Percentiles rank a stretch among this genome's conserved stretches.
Conservation (phyloP, 2,113 vertebrate species). For the Triplophysa siluroides region DNA sequence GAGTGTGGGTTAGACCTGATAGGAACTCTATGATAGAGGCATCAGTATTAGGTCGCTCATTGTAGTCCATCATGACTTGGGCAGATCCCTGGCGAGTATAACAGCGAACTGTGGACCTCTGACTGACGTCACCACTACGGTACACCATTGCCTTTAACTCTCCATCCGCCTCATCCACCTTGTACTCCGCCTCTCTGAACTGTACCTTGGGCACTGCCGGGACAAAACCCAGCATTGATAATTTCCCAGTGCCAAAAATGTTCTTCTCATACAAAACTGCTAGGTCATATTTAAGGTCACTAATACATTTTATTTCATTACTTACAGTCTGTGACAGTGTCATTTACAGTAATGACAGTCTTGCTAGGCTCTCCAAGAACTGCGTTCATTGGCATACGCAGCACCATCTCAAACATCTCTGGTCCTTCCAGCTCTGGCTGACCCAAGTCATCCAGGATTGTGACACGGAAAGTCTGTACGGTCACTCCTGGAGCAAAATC, state of each 20-base stretch:
- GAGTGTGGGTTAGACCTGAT: slow-evolving; percentile 65
- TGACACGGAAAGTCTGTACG: slow-evolving; percentile 80
- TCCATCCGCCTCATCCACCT: slow-evolving; percentile 76
- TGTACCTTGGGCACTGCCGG: slow-evolving; percentile 77
- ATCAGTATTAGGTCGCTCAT: slow-evolving; percentile 79
- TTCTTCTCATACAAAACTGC: neutral
- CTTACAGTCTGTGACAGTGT: slow-evolving; percentile 77
- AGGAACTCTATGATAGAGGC: slow-evolving; percentile 75
- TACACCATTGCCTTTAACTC: slow-evolving; percentile 70
- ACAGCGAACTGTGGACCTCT: slow-evolving; percentile 73
- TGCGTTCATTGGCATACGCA: slow-evolving; percentile 80
- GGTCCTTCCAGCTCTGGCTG: slow-evolving; percentile 81
- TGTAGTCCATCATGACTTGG: slow-evolving; percentile 81
- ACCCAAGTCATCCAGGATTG: slow-evolving; percentile 80
- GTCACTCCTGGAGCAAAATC: slow-evolving; percentile 82
- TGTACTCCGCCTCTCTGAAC: slow-evolving; percentile 75
- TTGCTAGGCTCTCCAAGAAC: slow-evolving; percentile 81
- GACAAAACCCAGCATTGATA: neutral
- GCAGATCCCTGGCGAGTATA: slow-evolving; percentile 82
- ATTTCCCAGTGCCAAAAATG: neutral
- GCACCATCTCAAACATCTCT: slow-evolving; percentile 81
- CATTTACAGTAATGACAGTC: slow-evolving; percentile 80
- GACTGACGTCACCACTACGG: slow-evolving; percentile 76
- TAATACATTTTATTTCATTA: neutral
- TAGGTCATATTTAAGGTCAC: neutral